These are phyloP conservation scores for Epicampocera succincta DNA, from an alignment of 2,888 invertebrate species.

Conservation along the genomic window DNA sequence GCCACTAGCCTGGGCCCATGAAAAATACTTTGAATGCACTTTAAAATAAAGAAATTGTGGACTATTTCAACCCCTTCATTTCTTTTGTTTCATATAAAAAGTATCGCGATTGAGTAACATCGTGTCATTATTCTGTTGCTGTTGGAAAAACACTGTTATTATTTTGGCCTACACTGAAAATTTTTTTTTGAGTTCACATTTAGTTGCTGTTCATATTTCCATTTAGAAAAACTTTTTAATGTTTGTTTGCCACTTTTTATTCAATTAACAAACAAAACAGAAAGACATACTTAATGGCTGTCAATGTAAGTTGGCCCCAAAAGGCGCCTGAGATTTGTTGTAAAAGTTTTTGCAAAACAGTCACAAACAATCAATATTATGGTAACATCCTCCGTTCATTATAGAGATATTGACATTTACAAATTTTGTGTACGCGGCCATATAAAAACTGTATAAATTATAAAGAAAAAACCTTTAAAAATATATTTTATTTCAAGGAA, in stretches of 20 bases:
- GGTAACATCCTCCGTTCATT: conserved; percentile 42
- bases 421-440: neutral
- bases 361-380: conserved; percentile 28
- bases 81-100: too few species aligned
- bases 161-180: too few species aligned
- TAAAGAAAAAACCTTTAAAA: conserved; percentile 14
- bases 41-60: too few species aligned
- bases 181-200: too few species aligned
- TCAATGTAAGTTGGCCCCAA: conserved; percentile 14
- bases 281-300: conserved; percentile 3
- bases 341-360: conserved; percentile 16
- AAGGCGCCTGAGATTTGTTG: conserved; percentile 35
- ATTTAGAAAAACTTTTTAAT: neutral
- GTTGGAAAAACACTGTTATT: too few species aligned
- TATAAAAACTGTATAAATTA: conserved; percentile 8
- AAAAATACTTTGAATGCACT: too few species aligned
- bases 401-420: conserved; percentile 52
- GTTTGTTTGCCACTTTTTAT: conserved; percentile 3
- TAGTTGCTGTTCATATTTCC: neutral
- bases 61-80: too few species aligned
- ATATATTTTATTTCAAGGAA: conserved; percentile 11
- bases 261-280: neutral
- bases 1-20: too few species aligned
- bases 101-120: too few species aligned
- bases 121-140: too few species aligned